Conservation (phyloP, 2,888 invertebrate species). For the Uropetala carovei region DNA sequence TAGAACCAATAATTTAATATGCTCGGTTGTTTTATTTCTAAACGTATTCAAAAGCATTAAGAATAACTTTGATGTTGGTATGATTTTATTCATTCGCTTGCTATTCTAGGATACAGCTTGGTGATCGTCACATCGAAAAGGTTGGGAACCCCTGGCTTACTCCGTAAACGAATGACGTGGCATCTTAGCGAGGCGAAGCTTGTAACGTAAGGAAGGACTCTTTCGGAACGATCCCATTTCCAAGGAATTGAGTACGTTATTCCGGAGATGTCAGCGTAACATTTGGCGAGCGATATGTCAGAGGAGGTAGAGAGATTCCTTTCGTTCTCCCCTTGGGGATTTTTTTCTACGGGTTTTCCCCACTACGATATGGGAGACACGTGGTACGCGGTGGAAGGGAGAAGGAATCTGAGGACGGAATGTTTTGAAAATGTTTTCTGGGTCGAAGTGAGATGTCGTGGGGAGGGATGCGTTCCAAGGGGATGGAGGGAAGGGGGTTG, state of each 20-base stretch:
- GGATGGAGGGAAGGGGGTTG: not conserved
- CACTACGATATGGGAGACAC: not conserved
- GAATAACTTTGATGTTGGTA: too few relatives aligned
- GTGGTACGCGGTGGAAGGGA: not conserved
- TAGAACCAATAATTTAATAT: too few relatives aligned
- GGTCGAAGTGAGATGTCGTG: not conserved
- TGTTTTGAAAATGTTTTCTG: too few relatives aligned
- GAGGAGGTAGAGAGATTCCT: not conserved
- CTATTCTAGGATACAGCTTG: too few relatives aligned
- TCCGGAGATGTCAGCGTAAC: not conserved
- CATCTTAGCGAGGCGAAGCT: not conserved
- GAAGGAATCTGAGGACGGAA: too few relatives aligned
- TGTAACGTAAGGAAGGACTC: not conserved
- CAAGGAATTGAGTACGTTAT: not conserved
- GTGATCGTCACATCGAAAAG: too few relatives aligned
- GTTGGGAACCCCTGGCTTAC: not conserved
- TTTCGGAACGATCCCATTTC: not conserved
- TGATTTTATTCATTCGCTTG: too few relatives aligned
- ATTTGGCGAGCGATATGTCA: constrained; percentile 27
- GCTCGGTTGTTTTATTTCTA: too few relatives aligned
- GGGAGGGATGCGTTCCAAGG: not conserved
- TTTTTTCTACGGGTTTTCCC: not conserved
- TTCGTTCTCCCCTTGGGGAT: not conserved
- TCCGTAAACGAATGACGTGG: not conserved
- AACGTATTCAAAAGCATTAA: too few relatives aligned